These are phyloP conservation scores for Montifringilla adamsi DNA, from an alignment of 2,113 vertebrate species.

Conservation along the genomic window DNA sequence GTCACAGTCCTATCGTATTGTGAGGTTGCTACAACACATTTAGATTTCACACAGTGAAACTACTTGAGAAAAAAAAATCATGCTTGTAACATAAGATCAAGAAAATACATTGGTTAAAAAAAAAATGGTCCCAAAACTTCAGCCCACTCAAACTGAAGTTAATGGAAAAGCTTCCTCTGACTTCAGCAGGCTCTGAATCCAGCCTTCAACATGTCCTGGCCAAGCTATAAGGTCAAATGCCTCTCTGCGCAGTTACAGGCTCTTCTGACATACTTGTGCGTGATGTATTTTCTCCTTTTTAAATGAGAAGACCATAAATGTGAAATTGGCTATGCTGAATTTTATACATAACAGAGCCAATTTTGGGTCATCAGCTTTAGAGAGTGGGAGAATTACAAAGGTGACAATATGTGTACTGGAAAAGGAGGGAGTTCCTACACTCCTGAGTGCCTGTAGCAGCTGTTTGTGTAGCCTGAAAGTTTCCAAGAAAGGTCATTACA, in stretches of 20 bases:
- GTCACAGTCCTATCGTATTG: slow-evolving; percentile 19
- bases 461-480: neutral
- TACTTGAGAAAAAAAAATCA: neutral
- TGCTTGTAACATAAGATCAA: slow-evolving; percentile 18
- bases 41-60: slow-evolving; percentile 56
- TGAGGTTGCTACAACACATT: slow-evolving; percentile 51
- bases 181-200: neutral
- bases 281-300: neutral
- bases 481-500: neutral
- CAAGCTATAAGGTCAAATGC: neutral
- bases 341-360: neutral
- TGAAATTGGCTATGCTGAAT: neutral
- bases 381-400: neutral
- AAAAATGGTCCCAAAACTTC: slow-evolving; percentile 12
- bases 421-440: neutral
- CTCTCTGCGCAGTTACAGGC: neutral
- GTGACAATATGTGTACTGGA: neutral
- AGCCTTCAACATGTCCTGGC: neutral
- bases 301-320: neutral
- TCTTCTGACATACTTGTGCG: slow-evolving; percentile 14
- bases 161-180: neutral
- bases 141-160: neutral
- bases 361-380: neutral
- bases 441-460: slow-evolving; percentile 41
- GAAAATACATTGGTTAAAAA: slow-evolving; percentile 29